phyloP scores from a whole-genome alignment of 2,797 vertebrate genomes.

The Orestias chungarensis region DNA sequence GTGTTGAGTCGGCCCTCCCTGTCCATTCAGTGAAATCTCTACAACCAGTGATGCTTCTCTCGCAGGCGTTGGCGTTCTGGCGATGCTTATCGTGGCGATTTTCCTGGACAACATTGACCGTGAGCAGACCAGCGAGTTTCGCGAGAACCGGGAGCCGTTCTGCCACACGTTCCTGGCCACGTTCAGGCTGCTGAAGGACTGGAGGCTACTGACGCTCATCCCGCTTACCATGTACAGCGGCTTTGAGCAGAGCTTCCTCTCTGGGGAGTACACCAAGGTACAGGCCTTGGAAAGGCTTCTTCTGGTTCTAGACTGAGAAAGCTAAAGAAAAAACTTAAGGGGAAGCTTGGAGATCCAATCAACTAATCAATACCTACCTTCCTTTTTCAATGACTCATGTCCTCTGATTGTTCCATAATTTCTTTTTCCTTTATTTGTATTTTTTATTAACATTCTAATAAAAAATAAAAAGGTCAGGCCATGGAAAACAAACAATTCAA shows the following conservation, averaged over 20 bases:
- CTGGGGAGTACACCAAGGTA: constrained; percentile 95
- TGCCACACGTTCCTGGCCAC: constrained; percentile 86
- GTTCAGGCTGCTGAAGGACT: constrained; percentile 84
- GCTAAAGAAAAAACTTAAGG: too few relatives aligned
- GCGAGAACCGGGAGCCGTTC: constrained; percentile 69
- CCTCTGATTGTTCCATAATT: too few relatives aligned
- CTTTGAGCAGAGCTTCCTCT: constrained; percentile 92
- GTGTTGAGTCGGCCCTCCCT: too few relatives aligned
- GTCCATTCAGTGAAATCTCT: not conserved
- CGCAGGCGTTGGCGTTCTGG: constrained; percentile 87
- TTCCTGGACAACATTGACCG: constrained; percentile 86
- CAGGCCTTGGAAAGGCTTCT: not conserved
- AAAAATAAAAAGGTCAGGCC: too few relatives aligned
- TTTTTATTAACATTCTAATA: too few relatives aligned
- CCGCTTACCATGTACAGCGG: constrained; percentile 94
- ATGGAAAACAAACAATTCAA: too few relatives aligned
- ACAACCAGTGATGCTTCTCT: constrained; percentile 1
- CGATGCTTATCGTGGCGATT: constrained; percentile 81
- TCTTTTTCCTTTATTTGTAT: too few relatives aligned
- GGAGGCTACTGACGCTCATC: constrained; percentile 84
- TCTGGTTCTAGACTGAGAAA: not conserved
- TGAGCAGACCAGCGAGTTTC: constrained; percentile 58
- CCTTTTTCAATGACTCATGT: too few relatives aligned
- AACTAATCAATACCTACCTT: not conserved
- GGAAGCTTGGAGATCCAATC: too few relatives aligned